phyloP scores from a whole-genome alignment of 1,140 invertebrate genomes.

The Sminthurides bifidus region DNA sequence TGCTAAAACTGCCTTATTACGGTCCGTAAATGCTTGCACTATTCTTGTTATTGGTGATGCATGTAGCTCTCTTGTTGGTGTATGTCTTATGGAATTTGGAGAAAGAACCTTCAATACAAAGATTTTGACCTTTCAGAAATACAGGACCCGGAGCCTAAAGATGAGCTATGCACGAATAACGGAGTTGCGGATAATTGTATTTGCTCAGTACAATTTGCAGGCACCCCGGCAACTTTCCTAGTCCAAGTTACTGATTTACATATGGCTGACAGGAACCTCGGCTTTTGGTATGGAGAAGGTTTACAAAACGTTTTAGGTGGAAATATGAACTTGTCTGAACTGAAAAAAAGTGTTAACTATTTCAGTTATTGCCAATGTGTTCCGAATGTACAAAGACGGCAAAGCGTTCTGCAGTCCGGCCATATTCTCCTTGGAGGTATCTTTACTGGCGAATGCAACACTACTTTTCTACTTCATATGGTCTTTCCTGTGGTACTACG shows the following conservation, averaged over 20 bases:
- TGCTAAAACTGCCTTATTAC: neutral
- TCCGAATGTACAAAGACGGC: neutral
- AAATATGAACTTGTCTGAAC: neutral
- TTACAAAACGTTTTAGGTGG: neutral
- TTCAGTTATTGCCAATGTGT: neutral
- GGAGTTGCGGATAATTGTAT: neutral
- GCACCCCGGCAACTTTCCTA: neutral
- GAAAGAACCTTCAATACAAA: neutral
- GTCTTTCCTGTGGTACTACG: slow-evolving; percentile 5
- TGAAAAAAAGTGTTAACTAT: neutral
- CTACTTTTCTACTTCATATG: slow-evolving; percentile 3
- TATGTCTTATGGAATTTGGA: neutral
- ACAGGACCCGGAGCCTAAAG: no score
- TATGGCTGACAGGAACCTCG: neutral
- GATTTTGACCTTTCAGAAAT: no score
- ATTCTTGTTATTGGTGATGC: neutral
- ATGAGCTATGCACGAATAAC: no score
- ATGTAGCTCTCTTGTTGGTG: neutral
- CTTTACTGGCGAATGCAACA: neutral
- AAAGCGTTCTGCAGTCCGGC: neutral
- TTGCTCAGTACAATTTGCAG: neutral
- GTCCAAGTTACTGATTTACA: neutral
- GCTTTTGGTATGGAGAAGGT: neutral
- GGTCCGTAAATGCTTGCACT: neutral
- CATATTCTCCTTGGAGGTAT: neutral